Conservation (phyloP, 2,113 vertebrate species). For the Melanostigma gelatinosum region DNA sequence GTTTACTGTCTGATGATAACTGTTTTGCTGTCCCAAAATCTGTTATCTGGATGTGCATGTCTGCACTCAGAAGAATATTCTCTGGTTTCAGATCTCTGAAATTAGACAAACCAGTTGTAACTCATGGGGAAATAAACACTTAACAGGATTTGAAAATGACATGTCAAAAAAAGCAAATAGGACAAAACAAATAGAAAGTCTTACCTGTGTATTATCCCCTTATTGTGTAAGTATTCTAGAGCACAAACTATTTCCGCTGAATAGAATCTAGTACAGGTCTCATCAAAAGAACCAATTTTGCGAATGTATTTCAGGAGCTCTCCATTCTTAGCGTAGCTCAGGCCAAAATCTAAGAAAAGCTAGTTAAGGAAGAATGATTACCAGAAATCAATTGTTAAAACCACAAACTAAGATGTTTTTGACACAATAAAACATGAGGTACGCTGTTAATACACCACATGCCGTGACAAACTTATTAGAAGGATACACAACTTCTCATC, state of each 20-base stretch:
- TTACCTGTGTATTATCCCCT: slow-evolving; percentile 99
- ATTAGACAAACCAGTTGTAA: slow-evolving; percentile 37
- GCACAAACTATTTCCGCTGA: slow-evolving; percentile 97
- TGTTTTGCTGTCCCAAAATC: slow-evolving; percentile 99
- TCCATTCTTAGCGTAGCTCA: slow-evolving; percentile 99
- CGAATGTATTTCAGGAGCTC: slow-evolving; percentile 99
- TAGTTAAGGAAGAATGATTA: slow-evolving; percentile 71
- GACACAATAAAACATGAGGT: not conserved
- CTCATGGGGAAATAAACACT: not conserved
- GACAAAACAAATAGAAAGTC: not conserved
- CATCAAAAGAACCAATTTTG: slow-evolving; percentile 99
- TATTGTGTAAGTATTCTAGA: slow-evolving; percentile 95
- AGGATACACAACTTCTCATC: slow-evolving; percentile 99
- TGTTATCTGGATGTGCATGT: slow-evolving; percentile 99
- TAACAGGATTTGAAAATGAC: not conserved
- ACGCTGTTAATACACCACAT: not conserved
- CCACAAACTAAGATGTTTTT: too few relatives aligned
- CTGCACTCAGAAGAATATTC: slow-evolving; percentile 98
- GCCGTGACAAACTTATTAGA: slow-evolving; percentile 51
- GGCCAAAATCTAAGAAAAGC: slow-evolving; percentile 92
- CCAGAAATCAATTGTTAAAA: not conserved
- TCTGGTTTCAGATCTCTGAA: slow-evolving; percentile 98
- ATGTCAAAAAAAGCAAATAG: not conserved
- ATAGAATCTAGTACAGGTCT: slow-evolving; percentile 99
- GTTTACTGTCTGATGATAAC: slow-evolving; percentile 94